A percentile compares a stretch with the other conserved stretches of the same genome.
Evolutionary conservation across 2,888 invertebrate species (phyloP).

Genomic region (Caenorhabditis virilis): DNA sequence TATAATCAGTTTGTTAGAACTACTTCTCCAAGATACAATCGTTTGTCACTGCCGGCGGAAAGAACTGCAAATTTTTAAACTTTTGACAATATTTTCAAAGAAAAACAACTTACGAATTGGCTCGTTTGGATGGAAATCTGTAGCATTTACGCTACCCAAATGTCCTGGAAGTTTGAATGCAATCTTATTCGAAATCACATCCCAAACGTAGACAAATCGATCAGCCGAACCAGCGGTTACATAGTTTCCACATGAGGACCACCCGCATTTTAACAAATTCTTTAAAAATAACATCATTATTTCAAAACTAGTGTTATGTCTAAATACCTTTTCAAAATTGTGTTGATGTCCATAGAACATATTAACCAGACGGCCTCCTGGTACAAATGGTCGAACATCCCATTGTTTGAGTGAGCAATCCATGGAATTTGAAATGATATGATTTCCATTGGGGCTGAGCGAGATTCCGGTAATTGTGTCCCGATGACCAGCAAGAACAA

Average conservation of each 20-base stretch:
- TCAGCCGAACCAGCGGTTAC: conserved; percentile 87
- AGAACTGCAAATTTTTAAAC: conserved; percentile 75
- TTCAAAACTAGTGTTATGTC: too few relatives aligned
- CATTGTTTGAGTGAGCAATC: conserved; percentile 90
- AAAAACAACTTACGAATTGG: conserved; percentile 77
- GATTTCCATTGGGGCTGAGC: conserved; percentile 77
- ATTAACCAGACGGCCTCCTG: conserved; percentile 89
- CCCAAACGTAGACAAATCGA: conserved; percentile 94
- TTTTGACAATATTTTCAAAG: background rate
- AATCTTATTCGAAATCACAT: conserved; percentile 86
- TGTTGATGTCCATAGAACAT: conserved; percentile 88
- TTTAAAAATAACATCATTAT: conserved; percentile 61
- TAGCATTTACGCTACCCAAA: conserved; percentile 93
- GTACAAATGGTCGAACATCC: conserved; percentile 94
- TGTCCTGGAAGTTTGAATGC: conserved; percentile 96
- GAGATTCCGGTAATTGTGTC: conserved; percentile 90
- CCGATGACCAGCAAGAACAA: conserved; percentile 87
- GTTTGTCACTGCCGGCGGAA: conserved; percentile 93
- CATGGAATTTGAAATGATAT: conserved; percentile 93
- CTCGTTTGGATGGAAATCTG: conserved; percentile 91
- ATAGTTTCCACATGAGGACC: conserved; percentile 91
- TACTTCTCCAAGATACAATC: conserved; percentile 91
- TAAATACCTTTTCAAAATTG: conserved; percentile 85
- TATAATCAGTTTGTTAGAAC: conserved; percentile 68
- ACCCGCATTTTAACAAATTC: conserved; percentile 88